phyloP scores from a whole-genome alignment of 2,113 vertebrate species.

The Prunella fulvescens region DNA sequence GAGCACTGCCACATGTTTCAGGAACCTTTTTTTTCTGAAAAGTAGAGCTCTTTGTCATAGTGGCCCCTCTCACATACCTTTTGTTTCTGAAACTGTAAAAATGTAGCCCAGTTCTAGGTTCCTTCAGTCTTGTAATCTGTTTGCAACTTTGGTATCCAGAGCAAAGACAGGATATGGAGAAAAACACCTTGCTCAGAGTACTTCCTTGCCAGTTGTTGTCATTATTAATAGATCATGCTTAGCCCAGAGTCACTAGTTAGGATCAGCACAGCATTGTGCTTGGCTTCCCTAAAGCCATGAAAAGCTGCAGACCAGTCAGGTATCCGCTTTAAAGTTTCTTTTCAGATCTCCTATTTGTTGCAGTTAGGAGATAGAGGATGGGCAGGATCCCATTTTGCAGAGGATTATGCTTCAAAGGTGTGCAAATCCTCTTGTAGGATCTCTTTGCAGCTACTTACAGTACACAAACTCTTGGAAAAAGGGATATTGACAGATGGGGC shows the following conservation, averaged over 20 bases:
- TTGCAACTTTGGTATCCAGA: neutral
- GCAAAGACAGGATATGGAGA: neutral
- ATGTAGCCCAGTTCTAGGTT: neutral
- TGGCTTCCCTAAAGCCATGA: neutral
- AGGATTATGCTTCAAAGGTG: neutral
- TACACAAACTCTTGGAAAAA: neutral
- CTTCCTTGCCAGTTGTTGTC: neutral
- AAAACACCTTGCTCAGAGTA: neutral
- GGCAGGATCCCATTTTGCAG: neutral
- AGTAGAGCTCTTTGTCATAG: neutral
- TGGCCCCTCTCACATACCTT: neutral
- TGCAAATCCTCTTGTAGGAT: neutral
- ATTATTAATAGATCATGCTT: neutral
- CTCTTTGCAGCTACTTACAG: neutral
- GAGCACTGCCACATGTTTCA: neutral
- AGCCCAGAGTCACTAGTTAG: neutral
- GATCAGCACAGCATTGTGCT: neutral
- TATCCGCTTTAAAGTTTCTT: neutral
- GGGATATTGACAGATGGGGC: neutral
- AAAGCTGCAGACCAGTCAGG: neutral
- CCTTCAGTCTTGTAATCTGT: neutral
- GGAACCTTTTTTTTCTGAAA: neutral
- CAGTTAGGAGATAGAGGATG: neutral
- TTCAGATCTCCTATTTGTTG: neutral
- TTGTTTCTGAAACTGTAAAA: neutral